Evolutionary conservation across 2,888 invertebrate genomes (phyloP), one percentile per base, ranked within the genome.

Genomic region (Oligia latruncula): DNA sequence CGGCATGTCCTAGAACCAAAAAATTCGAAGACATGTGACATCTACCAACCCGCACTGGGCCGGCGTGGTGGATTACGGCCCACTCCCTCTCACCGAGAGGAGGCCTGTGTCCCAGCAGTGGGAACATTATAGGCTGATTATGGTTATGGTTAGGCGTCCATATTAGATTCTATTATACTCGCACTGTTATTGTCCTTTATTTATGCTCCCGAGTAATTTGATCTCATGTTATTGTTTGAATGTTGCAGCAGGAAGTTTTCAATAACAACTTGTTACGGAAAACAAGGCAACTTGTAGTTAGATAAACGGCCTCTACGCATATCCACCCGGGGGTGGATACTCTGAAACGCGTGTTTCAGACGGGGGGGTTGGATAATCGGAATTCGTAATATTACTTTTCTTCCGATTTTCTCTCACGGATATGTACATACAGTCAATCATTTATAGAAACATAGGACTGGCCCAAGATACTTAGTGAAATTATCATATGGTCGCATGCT

Each of bases 241-340:
- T n/a, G 40, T 64, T 71, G 13, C 35, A 40, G 52, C 77, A 79
- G 77, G 79, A 86, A 73, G 65, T 71, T 73, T 29, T 55, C 58
- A 74, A 73, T 82, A 73, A 76, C 13, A 65, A 43, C 9, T 58
- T 17, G 23, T 72, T 77, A 81, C 0, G 62, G 55, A 43, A 74
- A 71, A 79, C 20, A 9, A n/a, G 58, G 58, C 5, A 15, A 74
- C 13, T 55, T 78, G 66, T 82, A 60, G 9, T 58, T 60, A 60
- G 4, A 60, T 60, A 13, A n/a, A 13, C 5, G 13, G 60, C n/a
- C 58, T 58, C 58, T 58, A 23, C 23, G 23, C 23, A 23, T 58
- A 58, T 58, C 23, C n/a, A 60, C 60, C n/a, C n/a, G n/a, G 11
- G 60, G 60, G n/a, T 60, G 23, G 23, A 23, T 23, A 60, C 4